Percentiles rank a stretch among this genome's conserved stretches.
Conservation (phyloP, 2,113 vertebrate genomes). For the Raja brachyura region DNA sequence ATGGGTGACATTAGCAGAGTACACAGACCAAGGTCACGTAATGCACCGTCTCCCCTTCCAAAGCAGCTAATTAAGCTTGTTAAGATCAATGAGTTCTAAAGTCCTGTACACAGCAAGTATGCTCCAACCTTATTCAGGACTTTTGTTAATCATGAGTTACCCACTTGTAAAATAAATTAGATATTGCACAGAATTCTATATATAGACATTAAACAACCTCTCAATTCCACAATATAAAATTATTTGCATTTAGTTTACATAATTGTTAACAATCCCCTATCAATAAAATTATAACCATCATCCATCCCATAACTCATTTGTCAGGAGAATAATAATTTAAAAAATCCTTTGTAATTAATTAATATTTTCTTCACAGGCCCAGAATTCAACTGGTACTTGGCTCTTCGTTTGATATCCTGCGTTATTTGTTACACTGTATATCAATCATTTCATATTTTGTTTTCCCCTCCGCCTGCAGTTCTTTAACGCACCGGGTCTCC, state of each 20-base stretch:
- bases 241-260: background rate
- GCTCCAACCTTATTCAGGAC: background rate
- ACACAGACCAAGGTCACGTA: background rate
- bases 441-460: slow-evolving; percentile 79
- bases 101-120: background rate
- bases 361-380: background rate
- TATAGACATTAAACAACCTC: background rate
- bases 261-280: background rate
- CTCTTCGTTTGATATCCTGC: background rate
- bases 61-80: background rate
- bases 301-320: background rate
- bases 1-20: background rate
- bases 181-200: background rate
- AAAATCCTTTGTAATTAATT: background rate
- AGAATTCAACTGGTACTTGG: background rate
- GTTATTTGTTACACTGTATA: slow-evolving; percentile 39
- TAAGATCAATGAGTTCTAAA: background rate
- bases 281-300: slow-evolving; percentile 9
- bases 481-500: slow-evolving; percentile 44
- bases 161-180: background rate
- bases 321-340: background rate
- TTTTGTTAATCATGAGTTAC: background rate
- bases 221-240: background rate
- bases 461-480: slow-evolving; percentile 54
- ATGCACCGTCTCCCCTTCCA: background rate